Conservation (phyloP, 2,888 invertebrate species). For the Listrodromus nycthemerus region DNA sequence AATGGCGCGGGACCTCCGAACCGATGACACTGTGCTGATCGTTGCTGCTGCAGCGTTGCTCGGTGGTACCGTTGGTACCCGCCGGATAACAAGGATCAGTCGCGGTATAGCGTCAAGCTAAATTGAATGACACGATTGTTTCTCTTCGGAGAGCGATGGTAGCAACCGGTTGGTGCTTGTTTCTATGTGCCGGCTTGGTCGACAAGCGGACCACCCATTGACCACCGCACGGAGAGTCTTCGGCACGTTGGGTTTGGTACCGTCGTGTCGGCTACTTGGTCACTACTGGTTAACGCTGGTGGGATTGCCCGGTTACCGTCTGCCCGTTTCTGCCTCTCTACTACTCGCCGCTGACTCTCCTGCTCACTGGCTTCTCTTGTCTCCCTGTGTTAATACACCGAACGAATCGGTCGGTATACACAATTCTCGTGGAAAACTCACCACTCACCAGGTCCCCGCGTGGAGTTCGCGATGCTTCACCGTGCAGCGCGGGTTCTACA, state of each 20-base stretch:
- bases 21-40: constrained; percentile 51
- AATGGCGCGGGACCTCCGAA: constrained; percentile 33
- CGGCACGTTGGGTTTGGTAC: constrained; percentile 47
- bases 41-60: constrained; percentile 33
- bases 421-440: constrained; percentile 18
- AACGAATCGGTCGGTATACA: background rate
- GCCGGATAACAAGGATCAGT: constrained; percentile 62
- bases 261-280: constrained; percentile 70
- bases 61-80: constrained; percentile 40
- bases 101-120: constrained; percentile 25
- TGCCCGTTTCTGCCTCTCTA: constrained; percentile 71
- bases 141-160: constrained; percentile 51
- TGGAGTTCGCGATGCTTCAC: constrained; percentile 17
- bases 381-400: constrained; percentile 46
- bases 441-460: constrained; percentile 18
- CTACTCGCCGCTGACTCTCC: constrained; percentile 71
- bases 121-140: constrained; percentile 64
- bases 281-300: constrained; percentile 71
- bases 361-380: constrained; percentile 55
- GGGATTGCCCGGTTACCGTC: constrained; percentile 71
- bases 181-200: constrained; percentile 33
- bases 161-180: constrained; percentile 53
- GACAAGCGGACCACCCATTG: constrained; percentile 41
- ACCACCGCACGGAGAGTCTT: constrained; percentile 28
- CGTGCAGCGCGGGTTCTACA: background rate